Base-by-base conservation (phyloP, 2,113 vertebrate species). In the Carassius carassius region DNA sequence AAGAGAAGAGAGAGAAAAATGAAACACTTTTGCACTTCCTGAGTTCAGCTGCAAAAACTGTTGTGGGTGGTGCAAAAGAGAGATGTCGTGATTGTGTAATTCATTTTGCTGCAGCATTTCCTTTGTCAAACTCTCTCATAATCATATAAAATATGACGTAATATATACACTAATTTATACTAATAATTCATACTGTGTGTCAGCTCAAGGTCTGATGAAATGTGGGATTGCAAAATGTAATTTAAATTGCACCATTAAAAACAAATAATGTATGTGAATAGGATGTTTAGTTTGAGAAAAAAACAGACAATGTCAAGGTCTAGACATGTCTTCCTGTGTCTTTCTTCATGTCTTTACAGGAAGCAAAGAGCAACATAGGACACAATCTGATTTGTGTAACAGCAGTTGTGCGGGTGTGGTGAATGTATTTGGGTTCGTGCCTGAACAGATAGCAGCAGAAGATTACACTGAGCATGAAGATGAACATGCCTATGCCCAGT, bases 361-460 rank as follows among this genome's bases (percentile, higher is more conserved):
- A 44, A 29, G 58, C 41, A 29, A 4, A 41, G 21, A 19, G 9
- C 35, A 49, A 25, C 47, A 75, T 6, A 49, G 72, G 72, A 44
- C 23, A 25, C 13, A 11, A 37, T 37, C 10, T 56, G 37, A 73
- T 80, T 37, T 62, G 23, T 79, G 37, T 29, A 67, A 74, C 41
- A 65, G 75, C 7, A 32, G 6, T 72, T 79, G 35, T 58, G 56
- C 11, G 72, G 16, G 79, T 86, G 49, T 56, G 41, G 44, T 56
- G 65, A 8, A 9, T 69, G 60, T 10, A 29, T 83, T 83, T 58
- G 62, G 47, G 49, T 7, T 86, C 89, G 73, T 89, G 95, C 95
- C 95, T 95, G 93, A 96, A 95, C 81, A 96, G 92, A 91, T 95
- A 95, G 91, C 95, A 95, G 93, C 95, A 95, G 92, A 95, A 95